Evolutionary conservation across 2,888 invertebrate species (phyloP).

Genomic region (Campoplex nolae): DNA sequence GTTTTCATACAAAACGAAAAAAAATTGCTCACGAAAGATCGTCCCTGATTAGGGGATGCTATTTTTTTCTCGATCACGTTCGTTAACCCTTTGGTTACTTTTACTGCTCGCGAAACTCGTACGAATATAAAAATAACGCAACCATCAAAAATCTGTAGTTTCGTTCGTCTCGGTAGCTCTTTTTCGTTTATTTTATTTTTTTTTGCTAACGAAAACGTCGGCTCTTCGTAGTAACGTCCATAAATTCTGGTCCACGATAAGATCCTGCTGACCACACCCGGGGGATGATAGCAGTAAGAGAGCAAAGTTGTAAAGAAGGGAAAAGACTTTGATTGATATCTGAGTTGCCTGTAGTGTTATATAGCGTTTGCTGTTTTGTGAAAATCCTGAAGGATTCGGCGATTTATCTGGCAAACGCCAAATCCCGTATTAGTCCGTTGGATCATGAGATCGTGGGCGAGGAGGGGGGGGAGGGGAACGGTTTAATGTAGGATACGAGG

Average conservation of each 20-base stretch:
- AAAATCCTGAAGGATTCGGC: constrained; percentile 61
- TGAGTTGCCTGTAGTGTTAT: constrained; percentile 32
- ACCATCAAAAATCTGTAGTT: background rate
- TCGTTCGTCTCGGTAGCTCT: background rate
- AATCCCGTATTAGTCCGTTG: constrained; percentile 65
- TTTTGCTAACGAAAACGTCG: background rate
- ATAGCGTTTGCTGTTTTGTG: constrained; percentile 45
- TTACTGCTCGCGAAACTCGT: background rate
- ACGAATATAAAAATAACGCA: background rate
- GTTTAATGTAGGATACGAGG: constrained; percentile 49
- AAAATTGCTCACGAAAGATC: too few relatives aligned
- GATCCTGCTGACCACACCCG: constrained; percentile 56
- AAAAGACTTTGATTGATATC: constrained; percentile 65
- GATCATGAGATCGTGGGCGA: constrained; percentile 61
- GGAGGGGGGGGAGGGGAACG: constrained; percentile 31
- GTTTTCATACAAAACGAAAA: too few relatives aligned
- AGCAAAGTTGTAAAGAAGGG: constrained; percentile 48
- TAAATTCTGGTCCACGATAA: constrained; percentile 60
- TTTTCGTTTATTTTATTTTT: constrained; percentile 20
- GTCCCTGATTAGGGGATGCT: too few relatives aligned
- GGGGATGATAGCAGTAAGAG: constrained; percentile 5
- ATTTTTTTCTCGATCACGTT: background rate
- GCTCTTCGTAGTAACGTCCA: constrained; percentile 36
- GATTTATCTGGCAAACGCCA: constrained; percentile 52
- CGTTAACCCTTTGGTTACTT: background rate